Base-by-base conservation (phyloP, 2,113 vertebrate genomes). In the Atrichornis clamosus region DNA sequence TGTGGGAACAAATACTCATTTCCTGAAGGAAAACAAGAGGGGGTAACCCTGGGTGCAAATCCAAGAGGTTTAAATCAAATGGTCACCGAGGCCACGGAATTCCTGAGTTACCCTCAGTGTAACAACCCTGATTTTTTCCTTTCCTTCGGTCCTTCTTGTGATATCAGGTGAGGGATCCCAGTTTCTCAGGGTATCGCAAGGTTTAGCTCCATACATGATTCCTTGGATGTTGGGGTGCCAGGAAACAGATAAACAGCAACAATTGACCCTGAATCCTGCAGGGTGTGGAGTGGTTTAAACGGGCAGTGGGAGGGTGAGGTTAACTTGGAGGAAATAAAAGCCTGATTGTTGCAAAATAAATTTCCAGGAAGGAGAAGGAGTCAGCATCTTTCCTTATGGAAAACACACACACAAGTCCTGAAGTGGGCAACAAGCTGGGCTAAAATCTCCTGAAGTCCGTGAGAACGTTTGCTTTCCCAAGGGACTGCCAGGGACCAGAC, bases 171-270 rank as follows among this genome's bases (percentile, higher is more conserved):
- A 15, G 3, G 5, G 6, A 49, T 44, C 15, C 27, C 28, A 23
- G 4, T 46, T 78, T 79, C 33, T n/a, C 37, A 44, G 17, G 32
- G 8, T 15, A 18, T 22, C 30, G 37, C 6, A 13, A 74, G 10
- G 6, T 15, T 26, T 28, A 62, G 3, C 14, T 82, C 53, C 37
- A 7, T 23, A 68, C 74, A 32, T 1, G 0, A 44, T 32, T 18
- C 16, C 2, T 19, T 62, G 28, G n/a, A 53, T 0, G 0, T 32
- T n/a, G 52, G 5, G 24, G 23, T 73, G 28, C 13, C 47, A 37
- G 12, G 33, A 84, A 68, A 37, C 1, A 9, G 26, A 33, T 8
- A 21, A 87, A 46, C 9, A 47, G 16, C 21, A 39, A 23, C 18
- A 28, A 56, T 8, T 19, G 62, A 26, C 6, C 21, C n/a, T 46